These are phyloP conservation scores for Gymnorhina tibicen DNA, from an alignment of 2,113 vertebrate genomes.

Conservation along the genomic window DNA sequence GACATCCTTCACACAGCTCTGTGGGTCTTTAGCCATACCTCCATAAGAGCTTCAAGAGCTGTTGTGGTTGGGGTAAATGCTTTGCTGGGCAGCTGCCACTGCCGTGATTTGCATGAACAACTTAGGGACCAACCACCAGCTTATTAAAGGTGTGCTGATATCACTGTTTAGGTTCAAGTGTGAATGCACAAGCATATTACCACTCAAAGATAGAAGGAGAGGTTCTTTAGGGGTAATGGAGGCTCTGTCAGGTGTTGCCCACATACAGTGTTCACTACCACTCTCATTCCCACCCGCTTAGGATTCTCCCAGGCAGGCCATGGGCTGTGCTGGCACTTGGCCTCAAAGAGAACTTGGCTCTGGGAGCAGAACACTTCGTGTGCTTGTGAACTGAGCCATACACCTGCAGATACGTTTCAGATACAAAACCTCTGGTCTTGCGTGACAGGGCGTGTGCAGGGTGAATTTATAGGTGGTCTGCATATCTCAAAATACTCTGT, in stretches of 20 bases:
- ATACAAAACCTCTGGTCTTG: background rate
- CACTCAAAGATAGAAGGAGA: background rate
- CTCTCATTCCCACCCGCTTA: background rate
- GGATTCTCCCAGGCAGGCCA: background rate
- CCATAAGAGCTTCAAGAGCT: background rate
- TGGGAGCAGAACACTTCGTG: background rate
- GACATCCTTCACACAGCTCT: background rate
- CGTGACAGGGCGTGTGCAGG: background rate
- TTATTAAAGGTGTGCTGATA: background rate
- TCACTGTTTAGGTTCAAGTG: background rate
- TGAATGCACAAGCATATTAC: background rate
- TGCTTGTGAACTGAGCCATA: background rate
- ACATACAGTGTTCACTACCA: background rate
- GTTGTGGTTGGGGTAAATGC: background rate
- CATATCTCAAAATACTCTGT: background rate
- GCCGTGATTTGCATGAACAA: background rate
- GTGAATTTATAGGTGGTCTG: background rate
- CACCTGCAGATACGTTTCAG: accelerated
- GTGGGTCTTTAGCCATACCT: background rate
- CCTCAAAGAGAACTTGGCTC: background rate
- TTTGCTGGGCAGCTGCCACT: background rate
- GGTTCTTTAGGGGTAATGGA: background rate
- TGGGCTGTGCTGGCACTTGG: background rate
- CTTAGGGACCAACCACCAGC: background rate
- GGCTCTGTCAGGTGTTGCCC: background rate